phyloP scores from a whole-genome alignment of 2,113 vertebrate species.

The Nothobranchius kuhntae region DNA sequence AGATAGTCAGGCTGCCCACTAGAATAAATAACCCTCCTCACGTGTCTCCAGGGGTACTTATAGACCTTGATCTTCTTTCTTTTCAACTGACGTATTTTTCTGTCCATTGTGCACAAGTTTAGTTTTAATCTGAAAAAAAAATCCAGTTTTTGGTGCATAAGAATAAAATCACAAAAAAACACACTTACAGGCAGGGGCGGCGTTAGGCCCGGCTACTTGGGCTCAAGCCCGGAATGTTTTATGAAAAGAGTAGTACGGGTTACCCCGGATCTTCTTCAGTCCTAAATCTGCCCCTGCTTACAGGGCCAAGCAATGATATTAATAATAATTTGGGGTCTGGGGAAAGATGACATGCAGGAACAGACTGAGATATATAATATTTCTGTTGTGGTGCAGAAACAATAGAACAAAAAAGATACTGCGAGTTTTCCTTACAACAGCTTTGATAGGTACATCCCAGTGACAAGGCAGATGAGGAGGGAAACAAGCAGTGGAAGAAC shows the following conservation, averaged over 20 bases:
- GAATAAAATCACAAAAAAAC: too few relatives aligned
- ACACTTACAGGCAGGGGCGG: too few relatives aligned
- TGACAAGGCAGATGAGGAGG: neutral
- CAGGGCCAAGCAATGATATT: too few relatives aligned
- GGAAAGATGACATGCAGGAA: too few relatives aligned
- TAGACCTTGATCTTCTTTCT: neutral
- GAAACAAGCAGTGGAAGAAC: neutral
- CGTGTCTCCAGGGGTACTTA: conserved; percentile 48
- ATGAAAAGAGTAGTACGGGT: too few relatives aligned
- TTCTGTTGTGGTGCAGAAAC: neutral
- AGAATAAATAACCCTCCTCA: conserved; percentile 43
- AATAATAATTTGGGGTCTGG: neutral
- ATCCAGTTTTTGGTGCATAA: neutral
- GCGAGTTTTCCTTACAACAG: neutral
- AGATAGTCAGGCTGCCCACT: conserved; percentile 16
- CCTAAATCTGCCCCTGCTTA: too few relatives aligned
- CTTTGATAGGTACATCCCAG: neutral
- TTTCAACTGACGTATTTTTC: conserved; percentile 10
- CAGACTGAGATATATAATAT: neutral
- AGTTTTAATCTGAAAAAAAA: neutral
- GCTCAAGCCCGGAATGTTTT: too few relatives aligned
- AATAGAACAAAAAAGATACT: neutral
- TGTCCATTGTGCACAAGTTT: neutral
- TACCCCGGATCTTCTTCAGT: too few relatives aligned
- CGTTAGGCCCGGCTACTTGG: too few relatives aligned